A percentile compares a stretch with the other conserved stretches of the same genome.
These are phyloP conservation scores for Astreopora myriophthalma DNA, from an alignment of 64 coral and sea anemone genomes.

Conservation along the genomic window DNA sequence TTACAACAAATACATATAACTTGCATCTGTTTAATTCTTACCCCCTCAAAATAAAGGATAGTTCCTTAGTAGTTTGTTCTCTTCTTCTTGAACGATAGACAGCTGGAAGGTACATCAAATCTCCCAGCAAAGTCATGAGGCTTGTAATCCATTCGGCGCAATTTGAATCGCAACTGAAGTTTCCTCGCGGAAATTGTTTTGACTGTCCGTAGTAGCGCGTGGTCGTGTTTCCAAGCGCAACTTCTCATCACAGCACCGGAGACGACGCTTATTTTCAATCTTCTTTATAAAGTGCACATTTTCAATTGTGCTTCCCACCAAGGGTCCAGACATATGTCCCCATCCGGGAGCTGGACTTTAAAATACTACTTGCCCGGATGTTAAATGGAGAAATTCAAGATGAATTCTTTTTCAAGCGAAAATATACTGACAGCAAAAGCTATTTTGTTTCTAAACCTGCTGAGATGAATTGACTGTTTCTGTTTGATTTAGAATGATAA, in stretches of 20 bases:
- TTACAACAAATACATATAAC: background rate
- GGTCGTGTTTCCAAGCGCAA: constrained; percentile 14
- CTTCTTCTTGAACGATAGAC: constrained; percentile 1
- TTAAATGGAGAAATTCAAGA: background rate
- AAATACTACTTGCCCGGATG: constrained; percentile 12
- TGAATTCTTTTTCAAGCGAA: background rate
- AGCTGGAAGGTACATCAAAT: constrained; percentile 39
- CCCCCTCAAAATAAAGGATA: constrained; percentile 37
- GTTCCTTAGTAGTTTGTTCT: constrained; percentile 8
- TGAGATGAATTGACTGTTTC: background rate
- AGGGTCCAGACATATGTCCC: constrained; percentile 21
- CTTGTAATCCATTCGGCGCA: constrained; percentile 11
- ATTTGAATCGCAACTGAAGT: background rate
- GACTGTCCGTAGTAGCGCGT: background rate
- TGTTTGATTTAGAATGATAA: background rate
- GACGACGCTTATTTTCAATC: constrained; percentile 36
- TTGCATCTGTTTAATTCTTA: constrained; percentile 7
- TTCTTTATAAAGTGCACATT: constrained; percentile 46
- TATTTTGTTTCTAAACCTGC: background rate
- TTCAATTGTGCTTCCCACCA: constrained; percentile 46
- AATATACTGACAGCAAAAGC: background rate
- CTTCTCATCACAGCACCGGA: background rate
- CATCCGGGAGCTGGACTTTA: background rate
- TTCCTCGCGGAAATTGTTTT: background rate
- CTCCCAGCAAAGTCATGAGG: constrained; percentile 21